A percentile compares a stretch with the other conserved stretches of the same genome.
Conservation (phyloP, 1,140 invertebrate species). For the Wasmannia auropunctata region DNA sequence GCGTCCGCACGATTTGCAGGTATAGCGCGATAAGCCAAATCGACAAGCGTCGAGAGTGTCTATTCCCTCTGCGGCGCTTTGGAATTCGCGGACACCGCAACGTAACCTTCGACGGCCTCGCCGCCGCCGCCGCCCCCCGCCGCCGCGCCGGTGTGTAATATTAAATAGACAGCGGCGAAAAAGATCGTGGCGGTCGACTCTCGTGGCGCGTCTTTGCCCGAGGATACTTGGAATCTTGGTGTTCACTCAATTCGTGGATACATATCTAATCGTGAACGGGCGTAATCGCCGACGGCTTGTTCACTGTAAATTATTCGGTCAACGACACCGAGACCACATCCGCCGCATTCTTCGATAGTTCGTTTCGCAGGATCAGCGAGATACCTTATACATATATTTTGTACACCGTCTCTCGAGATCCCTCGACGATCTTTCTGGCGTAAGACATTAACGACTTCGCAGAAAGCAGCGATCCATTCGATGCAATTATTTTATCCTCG, state of each 20-base stretch:
- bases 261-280: background rate
- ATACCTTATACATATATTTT: background rate
- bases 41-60: background rate
- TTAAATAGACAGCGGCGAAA: background rate
- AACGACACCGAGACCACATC: background rate
- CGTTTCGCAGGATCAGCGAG: background rate
- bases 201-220: background rate
- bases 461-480: background rate
- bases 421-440: background rate
- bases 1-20: no score
- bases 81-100: slow-evolving; percentile 2
- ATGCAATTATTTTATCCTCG: background rate
- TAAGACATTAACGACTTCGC: slow-evolving; percentile 1
- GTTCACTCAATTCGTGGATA: background rate
- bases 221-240: background rate
- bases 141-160: background rate
- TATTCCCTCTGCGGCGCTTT: slow-evolving; percentile 2
- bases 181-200: background rate
- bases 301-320: background rate
- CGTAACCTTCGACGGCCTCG: background rate
- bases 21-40: no score
- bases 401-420: background rate
- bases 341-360: background rate
- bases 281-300: background rate
- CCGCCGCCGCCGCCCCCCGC: no score